Percentiles rank a stretch among this genome's conserved stretches.
Conservation (phyloP, 1,140 invertebrate genomes). For the Dinothrombium tinctorium region DNA sequence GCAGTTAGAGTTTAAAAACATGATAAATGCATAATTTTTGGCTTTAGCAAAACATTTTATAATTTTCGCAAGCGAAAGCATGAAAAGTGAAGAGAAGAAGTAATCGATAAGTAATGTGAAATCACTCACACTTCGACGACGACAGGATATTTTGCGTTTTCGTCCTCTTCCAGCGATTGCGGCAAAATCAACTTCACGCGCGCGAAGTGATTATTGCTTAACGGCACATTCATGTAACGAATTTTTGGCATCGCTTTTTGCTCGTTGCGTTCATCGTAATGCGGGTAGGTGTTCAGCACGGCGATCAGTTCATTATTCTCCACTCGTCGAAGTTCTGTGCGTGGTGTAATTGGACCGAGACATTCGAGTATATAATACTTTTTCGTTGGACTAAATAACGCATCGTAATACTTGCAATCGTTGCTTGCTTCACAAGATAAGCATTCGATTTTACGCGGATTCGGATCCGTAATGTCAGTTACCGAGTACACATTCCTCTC, state of each 20-base stretch:
- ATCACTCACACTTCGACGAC: slow-evolving; percentile 65
- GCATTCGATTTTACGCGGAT: neutral
- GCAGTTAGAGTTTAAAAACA: no score
- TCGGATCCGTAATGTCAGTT: neutral
- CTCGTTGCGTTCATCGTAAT: slow-evolving; percentile 34
- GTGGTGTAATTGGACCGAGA: slow-evolving; percentile 14
- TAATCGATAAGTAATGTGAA: no score
- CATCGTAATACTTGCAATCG: neutral
- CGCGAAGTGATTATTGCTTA: slow-evolving; percentile 20
- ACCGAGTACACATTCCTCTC: neutral
- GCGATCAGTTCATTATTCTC: slow-evolving; percentile 15
- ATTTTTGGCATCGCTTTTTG: slow-evolving; percentile 53
- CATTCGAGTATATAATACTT: slow-evolving; percentile 1
- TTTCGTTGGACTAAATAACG: neutral
- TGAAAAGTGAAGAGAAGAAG: no score
- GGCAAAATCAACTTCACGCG: slow-evolving; percentile 53
- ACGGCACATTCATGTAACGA: slow-evolving; percentile 19
- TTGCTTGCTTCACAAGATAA: neutral
- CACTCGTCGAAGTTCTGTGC: slow-evolving; percentile 11
- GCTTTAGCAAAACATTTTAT: no score
- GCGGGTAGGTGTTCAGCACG: slow-evolving; percentile 22
- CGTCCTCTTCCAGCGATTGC: slow-evolving; percentile 55
- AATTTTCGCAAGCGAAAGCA: neutral
- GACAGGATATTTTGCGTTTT: slow-evolving; percentile 70
- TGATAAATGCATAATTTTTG: no score